Evolutionary conservation across 2,888 invertebrate species (phyloP).

Genomic region (Leucophenga maculata): DNA sequence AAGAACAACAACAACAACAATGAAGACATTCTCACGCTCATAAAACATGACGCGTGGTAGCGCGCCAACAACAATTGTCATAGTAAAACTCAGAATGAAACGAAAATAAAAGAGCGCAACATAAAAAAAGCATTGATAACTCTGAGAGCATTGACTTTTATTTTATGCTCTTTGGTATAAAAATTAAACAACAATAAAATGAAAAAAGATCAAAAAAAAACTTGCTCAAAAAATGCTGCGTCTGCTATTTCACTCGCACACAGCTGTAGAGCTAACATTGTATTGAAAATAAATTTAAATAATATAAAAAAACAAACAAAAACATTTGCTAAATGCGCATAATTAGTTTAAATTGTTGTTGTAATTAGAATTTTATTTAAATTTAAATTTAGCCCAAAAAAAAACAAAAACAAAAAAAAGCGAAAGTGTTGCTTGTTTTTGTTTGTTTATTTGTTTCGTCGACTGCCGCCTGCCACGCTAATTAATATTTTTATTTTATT

Average conservation of each 20-base stretch:
- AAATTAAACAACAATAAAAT: not conserved
- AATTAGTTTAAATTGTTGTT: not conserved
- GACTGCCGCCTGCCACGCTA: too few relatives aligned
- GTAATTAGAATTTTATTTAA: too few relatives aligned
- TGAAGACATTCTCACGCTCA: not conserved
- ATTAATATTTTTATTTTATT: not conserved
- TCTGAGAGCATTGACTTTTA: not conserved
- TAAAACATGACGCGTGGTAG: too few relatives aligned
- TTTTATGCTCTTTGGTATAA: not conserved
- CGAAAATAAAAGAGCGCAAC: not conserved
- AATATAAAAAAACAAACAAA: slow-evolving; percentile 6
- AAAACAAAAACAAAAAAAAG: too few relatives aligned
- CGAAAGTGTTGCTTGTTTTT: too few relatives aligned
- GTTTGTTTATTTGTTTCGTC: too few relatives aligned
- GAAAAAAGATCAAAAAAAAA: not conserved
- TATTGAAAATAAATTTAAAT: not conserved
- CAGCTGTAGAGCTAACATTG: not conserved
- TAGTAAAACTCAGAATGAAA: not conserved
- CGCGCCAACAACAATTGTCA: too few relatives aligned
- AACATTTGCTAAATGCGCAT: slow-evolving; percentile 9
- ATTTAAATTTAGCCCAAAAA: too few relatives aligned
- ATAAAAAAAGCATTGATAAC: not conserved
- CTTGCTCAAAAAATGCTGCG: slow-evolving; percentile 16
- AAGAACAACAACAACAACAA: not conserved
- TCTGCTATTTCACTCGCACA: too few relatives aligned